A percentile compares a stretch with the other conserved stretches of the same genome.
These are phyloP conservation scores for Actinia equina DNA, from an alignment of 64 coral and sea anemone species.

Conservation along the genomic window DNA sequence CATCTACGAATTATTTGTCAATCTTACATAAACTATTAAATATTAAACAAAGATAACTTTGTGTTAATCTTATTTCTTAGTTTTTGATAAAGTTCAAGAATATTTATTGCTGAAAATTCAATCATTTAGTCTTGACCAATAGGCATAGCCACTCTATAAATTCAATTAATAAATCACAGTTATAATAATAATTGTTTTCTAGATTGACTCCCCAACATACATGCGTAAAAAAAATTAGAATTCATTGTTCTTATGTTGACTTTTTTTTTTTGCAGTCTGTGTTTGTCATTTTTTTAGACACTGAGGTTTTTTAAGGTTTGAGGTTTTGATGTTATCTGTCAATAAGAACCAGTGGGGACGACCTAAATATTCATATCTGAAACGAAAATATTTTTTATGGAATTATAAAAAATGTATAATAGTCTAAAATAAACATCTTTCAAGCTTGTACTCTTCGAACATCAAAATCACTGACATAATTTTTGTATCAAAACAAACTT, in stretches of 20 bases:
- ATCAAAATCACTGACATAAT: too few species aligned
- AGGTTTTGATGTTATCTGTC: too few species aligned
- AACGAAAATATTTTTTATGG: too few species aligned
- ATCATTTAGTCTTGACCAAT: background rate
- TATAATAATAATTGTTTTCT: background rate
- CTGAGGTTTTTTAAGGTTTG: background rate
- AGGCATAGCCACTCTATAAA: background rate
- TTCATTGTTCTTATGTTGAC: background rate
- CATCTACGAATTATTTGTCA: background rate
- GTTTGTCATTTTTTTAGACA: background rate
- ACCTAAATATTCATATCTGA: too few species aligned
- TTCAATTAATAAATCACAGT: constrained; percentile 1
- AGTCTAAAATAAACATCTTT: too few species aligned
- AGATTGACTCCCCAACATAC: background rate
- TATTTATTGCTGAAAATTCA: background rate
- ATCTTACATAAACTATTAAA: background rate
- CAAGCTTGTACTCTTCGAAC: too few species aligned
- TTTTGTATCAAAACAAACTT: too few species aligned
- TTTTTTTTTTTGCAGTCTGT: background rate
- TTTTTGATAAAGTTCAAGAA: background rate
- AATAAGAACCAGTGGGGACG: too few species aligned
- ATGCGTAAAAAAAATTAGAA: background rate
- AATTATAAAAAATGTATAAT: too few species aligned
- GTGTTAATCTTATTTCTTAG: background rate
- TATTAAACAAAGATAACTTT: background rate